Evolutionary conservation across 1,140 invertebrate genomes (phyloP), one percentile per base, ranked within the genome.

Genomic region (Dendroctonus valens): DNA sequence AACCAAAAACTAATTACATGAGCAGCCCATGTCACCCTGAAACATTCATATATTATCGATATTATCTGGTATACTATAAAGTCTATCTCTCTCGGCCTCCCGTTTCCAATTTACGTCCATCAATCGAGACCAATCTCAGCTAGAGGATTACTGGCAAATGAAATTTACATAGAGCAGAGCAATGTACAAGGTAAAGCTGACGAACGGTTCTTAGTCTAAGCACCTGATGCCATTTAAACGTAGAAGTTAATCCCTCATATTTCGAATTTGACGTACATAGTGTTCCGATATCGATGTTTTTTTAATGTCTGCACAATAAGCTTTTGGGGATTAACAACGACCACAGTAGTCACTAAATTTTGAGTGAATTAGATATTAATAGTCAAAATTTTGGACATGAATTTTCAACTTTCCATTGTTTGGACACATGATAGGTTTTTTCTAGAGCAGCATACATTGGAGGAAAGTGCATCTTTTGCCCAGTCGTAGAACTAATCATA

Each of bases 41-140:
- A 52, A 52, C 50, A 26, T 52, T 37, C 50, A 52, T 52, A 52
- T 52, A 46, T 12, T 52, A 52, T 52, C 50, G 50, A 52, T 52
- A 52, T 52, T 52, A 14, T 52, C 8, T 4, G 12, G 1, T 11
- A 46, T 46, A 2, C 42, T 46, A 46, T 12, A 11, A 46, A 46
- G 11, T 15, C 59, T 61, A 52, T 65, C 62, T 59, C 26, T 68
- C 70, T 67, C 70, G 70, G 71, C 74, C 71, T 75, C 75, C 73
- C 70, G 72, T 83, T 84, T 83, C 83, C 83, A 85, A 85, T 85
- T 84, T 84, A 79, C 82, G 81, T 81, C 82, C 83, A 84, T 85
- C 83, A 84, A 84, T 85, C 82, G 82, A 78, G 78, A 80, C 80
- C 82, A 84, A 84, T 84, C 82, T 74, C 80, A 74, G 78, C 79